Evolutionary conservation across 2,113 vertebrate genomes (phyloP).

Genomic region (Myodes glareolus): DNA sequence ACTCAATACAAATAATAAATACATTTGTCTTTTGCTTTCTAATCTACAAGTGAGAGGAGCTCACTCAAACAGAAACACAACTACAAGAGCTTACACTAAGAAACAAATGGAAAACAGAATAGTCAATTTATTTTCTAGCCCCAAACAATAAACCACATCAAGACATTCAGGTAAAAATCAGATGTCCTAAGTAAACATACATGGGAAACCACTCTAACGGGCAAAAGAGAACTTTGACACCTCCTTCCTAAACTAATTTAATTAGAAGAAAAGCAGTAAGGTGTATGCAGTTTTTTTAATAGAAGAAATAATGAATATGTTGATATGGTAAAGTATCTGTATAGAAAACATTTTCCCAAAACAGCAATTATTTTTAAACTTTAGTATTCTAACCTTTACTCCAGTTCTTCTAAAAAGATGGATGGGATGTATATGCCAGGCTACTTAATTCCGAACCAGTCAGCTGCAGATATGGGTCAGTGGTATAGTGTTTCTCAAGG

Average conservation of each 20-base stretch:
- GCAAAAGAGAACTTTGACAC: not conserved
- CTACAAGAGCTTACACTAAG: not conserved
- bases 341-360: not conserved
- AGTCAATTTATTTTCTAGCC: not conserved
- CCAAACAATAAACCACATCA: not conserved
- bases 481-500: not conserved
- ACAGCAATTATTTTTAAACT: constrained; percentile 8
- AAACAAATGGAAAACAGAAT: not conserved
- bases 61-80: not conserved
- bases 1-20: not conserved
- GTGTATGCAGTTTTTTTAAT: not conserved
- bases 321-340: not conserved
- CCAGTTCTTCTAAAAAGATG: not conserved
- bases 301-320: not conserved
- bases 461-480: not conserved
- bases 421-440: not conserved
- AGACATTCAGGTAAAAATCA: not conserved
- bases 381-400: not conserved
- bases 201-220: not conserved
- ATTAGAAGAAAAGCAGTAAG: not conserved
- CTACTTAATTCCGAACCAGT: not conserved
- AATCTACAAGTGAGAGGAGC: not conserved
- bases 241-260: not conserved
- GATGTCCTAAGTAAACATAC: not conserved
- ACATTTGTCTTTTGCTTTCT: not conserved